Conservation (phyloP, 2,113 vertebrate species). For the Nerophis ophidion region DNA sequence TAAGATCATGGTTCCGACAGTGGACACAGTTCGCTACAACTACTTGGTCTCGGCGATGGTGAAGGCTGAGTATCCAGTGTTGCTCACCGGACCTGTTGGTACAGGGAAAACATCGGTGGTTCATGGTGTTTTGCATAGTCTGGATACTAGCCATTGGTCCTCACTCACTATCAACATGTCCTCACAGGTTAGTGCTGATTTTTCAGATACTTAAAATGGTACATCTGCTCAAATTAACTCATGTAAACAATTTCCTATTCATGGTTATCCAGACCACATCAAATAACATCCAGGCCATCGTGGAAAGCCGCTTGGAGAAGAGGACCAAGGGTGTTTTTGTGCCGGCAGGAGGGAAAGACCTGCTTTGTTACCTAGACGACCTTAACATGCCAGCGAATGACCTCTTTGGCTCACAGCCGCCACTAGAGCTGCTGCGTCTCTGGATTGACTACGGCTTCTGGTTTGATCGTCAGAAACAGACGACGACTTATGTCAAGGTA, state of each 20-base stretch:
- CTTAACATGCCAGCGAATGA: constrained; percentile 86
- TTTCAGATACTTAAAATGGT: background rate
- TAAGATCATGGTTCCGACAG: constrained; percentile 84
- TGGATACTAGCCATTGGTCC: constrained; percentile 75
- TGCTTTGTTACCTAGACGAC: constrained; percentile 85
- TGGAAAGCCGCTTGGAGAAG: constrained; percentile 83
- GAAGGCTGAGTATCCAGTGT: constrained; percentile 71
- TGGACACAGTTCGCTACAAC: constrained; percentile 83
- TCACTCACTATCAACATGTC: constrained; percentile 85
- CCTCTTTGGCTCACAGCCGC: constrained; percentile 81
- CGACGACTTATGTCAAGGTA: constrained; percentile 78
- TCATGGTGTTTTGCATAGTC: constrained; percentile 74
- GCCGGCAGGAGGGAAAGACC: constrained; percentile 77
- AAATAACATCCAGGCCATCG: constrained; percentile 78
- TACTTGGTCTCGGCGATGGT: constrained; percentile 79
- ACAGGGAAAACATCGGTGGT: constrained; percentile 86
- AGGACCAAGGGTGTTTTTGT: constrained; percentile 80
- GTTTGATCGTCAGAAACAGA: constrained; percentile 82
- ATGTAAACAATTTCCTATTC: constrained; percentile 25
- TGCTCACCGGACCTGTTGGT: constrained; percentile 81
- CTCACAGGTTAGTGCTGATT: constrained; percentile 72
- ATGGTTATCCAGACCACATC: constrained; percentile 80
- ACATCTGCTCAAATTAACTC: too few species aligned
- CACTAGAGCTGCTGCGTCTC: constrained; percentile 81
- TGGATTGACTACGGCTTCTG: constrained; percentile 90